A percentile compares a stretch with the other conserved stretches of the same genome.
Conservation (phyloP, 2,113 vertebrate genomes). For the Phoenicopterus ruber region DNA sequence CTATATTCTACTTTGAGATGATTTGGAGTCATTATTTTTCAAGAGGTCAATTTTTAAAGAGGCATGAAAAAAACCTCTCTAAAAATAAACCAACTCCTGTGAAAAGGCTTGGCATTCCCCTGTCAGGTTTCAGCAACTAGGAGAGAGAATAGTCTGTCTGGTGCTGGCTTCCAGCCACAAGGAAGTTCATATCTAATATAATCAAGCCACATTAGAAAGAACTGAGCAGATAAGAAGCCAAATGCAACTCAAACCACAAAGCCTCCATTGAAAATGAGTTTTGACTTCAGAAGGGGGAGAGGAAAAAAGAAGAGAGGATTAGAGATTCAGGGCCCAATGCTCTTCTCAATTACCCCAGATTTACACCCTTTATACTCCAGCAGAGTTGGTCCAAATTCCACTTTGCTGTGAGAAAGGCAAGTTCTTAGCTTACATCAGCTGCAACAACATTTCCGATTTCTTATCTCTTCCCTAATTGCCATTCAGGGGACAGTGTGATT, state of each 20-base stretch:
- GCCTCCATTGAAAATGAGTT: slow-evolving; percentile 42
- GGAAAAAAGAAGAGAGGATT: neutral
- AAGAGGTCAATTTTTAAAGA: slow-evolving; percentile 25
- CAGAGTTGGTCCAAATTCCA: neutral
- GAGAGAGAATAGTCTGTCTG: slow-evolving; percentile 25
- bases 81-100: slow-evolving; percentile 55
- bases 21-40: neutral
- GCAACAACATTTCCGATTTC: slow-evolving; percentile 20
- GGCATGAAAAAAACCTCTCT: neutral
- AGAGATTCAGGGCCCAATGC: neutral
- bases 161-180: slow-evolving; percentile 37
- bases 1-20: neutral
- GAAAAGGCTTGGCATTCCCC: slow-evolving; percentile 26
- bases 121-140: slow-evolving; percentile 40
- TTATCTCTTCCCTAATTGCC: slow-evolving; percentile 38
- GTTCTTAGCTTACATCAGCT: slow-evolving; percentile 2
- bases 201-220: slow-evolving; percentile 51
- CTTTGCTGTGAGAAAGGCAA: neutral
- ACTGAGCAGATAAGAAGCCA: slow-evolving; percentile 42
- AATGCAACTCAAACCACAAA: slow-evolving; percentile 50
- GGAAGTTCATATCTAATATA: slow-evolving; percentile 58
- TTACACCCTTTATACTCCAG: neutral
- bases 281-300: slow-evolving; percentile 10
- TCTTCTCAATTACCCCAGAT: neutral
- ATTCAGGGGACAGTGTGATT: slow-evolving; percentile 1